phyloP scores from a whole-genome alignment of 1,140 invertebrate genomes.

The Pseudachorutes palmiensis region DNA sequence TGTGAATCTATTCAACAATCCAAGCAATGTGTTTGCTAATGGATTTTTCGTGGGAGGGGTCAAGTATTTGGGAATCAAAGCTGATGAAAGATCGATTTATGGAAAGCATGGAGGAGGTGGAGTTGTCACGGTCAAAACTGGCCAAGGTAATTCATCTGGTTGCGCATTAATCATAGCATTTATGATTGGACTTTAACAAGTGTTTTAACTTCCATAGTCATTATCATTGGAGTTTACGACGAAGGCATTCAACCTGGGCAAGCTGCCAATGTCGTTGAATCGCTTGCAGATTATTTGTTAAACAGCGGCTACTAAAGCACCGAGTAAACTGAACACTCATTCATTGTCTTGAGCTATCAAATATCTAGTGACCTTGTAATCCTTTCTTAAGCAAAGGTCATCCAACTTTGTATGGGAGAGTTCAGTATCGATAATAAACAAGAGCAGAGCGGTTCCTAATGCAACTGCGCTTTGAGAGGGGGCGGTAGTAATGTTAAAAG shows the following conservation, averaged over 20 bases:
- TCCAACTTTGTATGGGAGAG: no score
- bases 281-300: background rate
- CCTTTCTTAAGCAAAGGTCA: no score
- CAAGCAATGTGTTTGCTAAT: background rate
- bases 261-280: background rate
- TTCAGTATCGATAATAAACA: no score
- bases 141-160: background rate
- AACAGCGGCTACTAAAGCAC: background rate
- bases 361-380: no score
- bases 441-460: no score
- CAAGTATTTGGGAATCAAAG: background rate
- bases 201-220: background rate
- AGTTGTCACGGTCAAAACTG: background rate
- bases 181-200: background rate
- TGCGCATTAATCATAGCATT: background rate
- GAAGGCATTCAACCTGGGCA: background rate
- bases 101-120: background rate
- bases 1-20: background rate
- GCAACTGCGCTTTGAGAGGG: no score
- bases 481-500: no score
- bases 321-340: no score
- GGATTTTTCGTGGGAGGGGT: background rate
- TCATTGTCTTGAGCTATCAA: no score
- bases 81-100: background rate
- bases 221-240: background rate